Evolutionary conservation across 2,797 vertebrate genomes (phyloP).

Genomic region (Iguana delicatissima): DNA sequence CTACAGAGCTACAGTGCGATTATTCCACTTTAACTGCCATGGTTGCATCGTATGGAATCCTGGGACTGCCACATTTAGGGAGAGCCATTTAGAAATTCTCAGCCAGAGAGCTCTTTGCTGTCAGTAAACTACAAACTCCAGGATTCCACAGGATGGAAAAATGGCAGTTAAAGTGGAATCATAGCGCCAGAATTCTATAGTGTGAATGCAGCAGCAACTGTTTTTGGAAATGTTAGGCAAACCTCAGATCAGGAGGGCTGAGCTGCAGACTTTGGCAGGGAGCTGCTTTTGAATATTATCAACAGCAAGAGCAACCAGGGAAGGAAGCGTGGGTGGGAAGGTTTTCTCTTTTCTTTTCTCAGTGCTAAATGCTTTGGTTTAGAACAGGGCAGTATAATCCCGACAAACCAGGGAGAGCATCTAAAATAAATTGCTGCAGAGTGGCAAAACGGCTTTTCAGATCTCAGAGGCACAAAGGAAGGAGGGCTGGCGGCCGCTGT

Average conservation of each 20-base stretch:
- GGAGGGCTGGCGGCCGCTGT: conserved; percentile 21
- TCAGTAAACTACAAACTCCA: too few species aligned
- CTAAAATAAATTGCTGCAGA: conserved; percentile 20
- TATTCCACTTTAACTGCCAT: too few species aligned
- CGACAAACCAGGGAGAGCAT: background rate
- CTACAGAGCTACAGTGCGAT: too few species aligned
- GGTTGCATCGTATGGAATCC: too few species aligned
- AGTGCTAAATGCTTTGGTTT: background rate
- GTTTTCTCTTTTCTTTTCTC: background rate
- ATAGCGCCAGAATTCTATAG: too few species aligned
- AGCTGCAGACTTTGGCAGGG: background rate
- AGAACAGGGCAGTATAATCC: background rate
- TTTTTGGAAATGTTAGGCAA: background rate
- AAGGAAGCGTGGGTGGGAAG: background rate
- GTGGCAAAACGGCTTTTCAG: conserved; percentile 13
- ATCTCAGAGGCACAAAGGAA: background rate
- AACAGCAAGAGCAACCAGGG: background rate
- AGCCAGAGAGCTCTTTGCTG: too few species aligned
- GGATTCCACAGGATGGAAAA: too few species aligned
- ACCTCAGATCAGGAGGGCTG: too few species aligned
- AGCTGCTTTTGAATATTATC: background rate
- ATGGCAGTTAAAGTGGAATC: too few species aligned
- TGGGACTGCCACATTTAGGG: too few species aligned
- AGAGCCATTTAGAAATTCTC: too few species aligned
- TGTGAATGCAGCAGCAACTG: too few species aligned